phyloP scores from a whole-genome alignment of 1,140 invertebrate genomes.

The Drosophila elegans region DNA sequence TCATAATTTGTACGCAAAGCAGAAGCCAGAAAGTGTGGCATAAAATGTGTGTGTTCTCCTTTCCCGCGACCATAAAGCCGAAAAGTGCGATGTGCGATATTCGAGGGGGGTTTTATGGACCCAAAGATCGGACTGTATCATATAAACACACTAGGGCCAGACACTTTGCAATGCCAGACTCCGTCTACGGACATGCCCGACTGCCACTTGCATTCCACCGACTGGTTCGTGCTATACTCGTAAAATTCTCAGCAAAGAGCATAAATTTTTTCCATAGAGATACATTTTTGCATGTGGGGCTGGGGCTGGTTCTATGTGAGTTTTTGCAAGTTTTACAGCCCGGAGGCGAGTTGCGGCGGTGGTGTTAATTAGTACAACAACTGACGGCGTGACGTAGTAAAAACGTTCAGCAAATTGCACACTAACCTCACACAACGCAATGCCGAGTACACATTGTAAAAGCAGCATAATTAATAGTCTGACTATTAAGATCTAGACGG shows the following conservation, averaged over 20 bases:
- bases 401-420: constrained; percentile 46
- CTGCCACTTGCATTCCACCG: constrained; percentile 45
- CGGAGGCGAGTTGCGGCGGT: constrained; percentile 33
- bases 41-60: constrained; percentile 1
- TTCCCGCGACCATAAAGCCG: not conserved
- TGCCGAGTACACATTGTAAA: constrained; percentile 31
- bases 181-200: constrained; percentile 35
- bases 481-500: constrained; percentile 32
- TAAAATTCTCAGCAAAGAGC: constrained; percentile 44
- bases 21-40: constrained; percentile 36
- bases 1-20: constrained; percentile 18
- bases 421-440: constrained; percentile 70
- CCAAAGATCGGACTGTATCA: constrained; percentile 6
- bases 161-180: constrained; percentile 38
- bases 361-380: constrained; percentile 73
- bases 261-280: constrained; percentile 54
- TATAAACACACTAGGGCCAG: constrained; percentile 29
- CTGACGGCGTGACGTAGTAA: constrained; percentile 11
- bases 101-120: not conserved
- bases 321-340: constrained; percentile 50
- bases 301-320: not conserved
- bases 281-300: constrained; percentile 33
- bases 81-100: not conserved
- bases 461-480: constrained; percentile 58
- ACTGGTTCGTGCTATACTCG: constrained; percentile 37